Base-by-base conservation (phyloP, 2,113 vertebrate genomes). In the Gadus chalcogrammus region DNA sequence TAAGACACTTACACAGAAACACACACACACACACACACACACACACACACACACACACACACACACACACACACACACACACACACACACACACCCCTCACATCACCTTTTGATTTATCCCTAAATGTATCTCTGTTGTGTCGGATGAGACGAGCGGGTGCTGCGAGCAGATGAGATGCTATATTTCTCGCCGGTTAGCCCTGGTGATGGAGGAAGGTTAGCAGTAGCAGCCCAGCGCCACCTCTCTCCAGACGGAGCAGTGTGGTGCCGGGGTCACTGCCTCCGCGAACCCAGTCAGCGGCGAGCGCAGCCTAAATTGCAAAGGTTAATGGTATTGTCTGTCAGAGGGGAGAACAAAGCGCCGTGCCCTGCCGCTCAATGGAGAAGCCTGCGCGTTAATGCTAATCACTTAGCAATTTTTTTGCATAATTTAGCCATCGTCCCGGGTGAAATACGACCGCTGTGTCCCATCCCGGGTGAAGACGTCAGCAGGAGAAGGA, bases 321-420 rank as follows among this genome's bases (percentile, higher is more conserved):
- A 96, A 95, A 99, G 97, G 96, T 98, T 98, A 98, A 97, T 99
- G 95, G 93, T 94, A 92, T 97, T 97, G 95, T 96, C 95, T 92
- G 91, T 95, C 91, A 93, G 84, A 79, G 69, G 92, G 86, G 89
- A n/a, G 92, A 90, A 91, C 92, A 86, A 81, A 85, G 91, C 88
- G 91, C 88, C 76, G 90, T 80, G 89, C 84, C 69, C 90, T 84
- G 76, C 85, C 66, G 87, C 91, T 84, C 86, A 78, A 64, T 71
- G 87, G 89, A 89, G 90, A 93, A 88, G 90, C 87, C 78, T 82
- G 85, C 71, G 79, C 87, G 87, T 90, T 88, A 90, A 90, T 91
- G 87, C 79, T 90, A 86, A 91, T 88, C 85, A 90, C 85, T 87
- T 90, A 90, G 89, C 88, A 69, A 76, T 80, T 9, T 79, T 84